Evolutionary conservation across 1,140 invertebrate species (phyloP).

Genomic region (Elymnias hypermnestra): DNA sequence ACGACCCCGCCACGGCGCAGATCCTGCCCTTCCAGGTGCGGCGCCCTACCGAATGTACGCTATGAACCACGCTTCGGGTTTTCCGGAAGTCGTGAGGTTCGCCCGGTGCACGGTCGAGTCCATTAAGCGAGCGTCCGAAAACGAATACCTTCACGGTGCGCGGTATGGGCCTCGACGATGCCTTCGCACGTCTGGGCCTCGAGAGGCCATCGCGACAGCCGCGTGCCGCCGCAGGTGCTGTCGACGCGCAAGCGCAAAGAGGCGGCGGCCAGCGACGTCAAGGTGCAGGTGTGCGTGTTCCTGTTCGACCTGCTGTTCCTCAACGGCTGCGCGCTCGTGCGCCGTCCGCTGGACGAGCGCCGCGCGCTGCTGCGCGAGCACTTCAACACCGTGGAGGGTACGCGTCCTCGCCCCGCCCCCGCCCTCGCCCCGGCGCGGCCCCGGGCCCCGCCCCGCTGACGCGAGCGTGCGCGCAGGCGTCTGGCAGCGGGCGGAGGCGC

Average conservation of each 20-base stretch:
- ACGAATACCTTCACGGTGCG: no score
- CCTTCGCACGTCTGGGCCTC: no score
- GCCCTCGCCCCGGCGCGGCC: no score
- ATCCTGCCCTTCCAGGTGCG: slow-evolving; percentile 95
- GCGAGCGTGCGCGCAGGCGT: slow-evolving; percentile 69
- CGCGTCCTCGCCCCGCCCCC: no score
- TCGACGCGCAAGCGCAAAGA: slow-evolving; percentile 98
- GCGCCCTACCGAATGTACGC: no score
- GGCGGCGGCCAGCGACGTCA: slow-evolving; percentile 92
- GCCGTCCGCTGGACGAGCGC: slow-evolving; percentile 85
- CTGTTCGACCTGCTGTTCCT: slow-evolving; percentile 98
- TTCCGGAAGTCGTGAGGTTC: no score
- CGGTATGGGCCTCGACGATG: no score
- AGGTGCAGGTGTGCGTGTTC: slow-evolving; percentile 98
- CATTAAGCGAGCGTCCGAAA: no score
- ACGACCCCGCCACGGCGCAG: slow-evolving; percentile 91
- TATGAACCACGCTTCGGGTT: no score
- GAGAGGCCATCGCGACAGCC: no score
- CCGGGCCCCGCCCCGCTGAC: no score
- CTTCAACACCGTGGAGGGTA: slow-evolving; percentile 86
- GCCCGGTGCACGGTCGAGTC: no score
- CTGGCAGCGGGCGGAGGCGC: slow-evolving; percentile 91
- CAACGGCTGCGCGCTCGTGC: slow-evolving; percentile 92
- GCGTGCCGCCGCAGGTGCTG: slow-evolving; percentile 80
- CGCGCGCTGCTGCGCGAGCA: slow-evolving; percentile 85